Conservation (phyloP, 2,888 invertebrate genomes). For the Lithodes maja region DNA sequence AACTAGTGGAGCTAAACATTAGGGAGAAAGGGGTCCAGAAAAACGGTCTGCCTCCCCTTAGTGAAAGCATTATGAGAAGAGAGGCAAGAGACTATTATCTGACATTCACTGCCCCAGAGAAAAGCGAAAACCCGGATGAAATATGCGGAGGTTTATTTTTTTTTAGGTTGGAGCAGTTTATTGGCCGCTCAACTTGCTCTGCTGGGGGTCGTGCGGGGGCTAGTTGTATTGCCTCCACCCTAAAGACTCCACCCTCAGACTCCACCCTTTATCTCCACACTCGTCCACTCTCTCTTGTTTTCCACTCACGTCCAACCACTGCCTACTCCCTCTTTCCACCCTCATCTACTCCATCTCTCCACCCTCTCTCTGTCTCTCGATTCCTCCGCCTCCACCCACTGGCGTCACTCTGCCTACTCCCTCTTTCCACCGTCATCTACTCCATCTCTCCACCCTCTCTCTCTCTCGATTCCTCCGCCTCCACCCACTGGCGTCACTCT, state of each 20-base stretch:
- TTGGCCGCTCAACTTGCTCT: background rate
- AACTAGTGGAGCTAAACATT: no score
- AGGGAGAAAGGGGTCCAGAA: no score
- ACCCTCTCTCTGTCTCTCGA: no score
- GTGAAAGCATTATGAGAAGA: no score
- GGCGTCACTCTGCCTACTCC: no score
- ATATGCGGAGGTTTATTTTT: conserved; percentile 13
- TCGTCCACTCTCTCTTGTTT: background rate
- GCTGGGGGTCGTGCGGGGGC: background rate
- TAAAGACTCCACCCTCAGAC: background rate
- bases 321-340: background rate
- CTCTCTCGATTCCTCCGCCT: background rate
- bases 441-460: background rate
- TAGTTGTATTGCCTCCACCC: background rate
- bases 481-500: background rate
- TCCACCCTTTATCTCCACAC: background rate
- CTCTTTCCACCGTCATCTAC: no score
- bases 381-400: no score
- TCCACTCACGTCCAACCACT: background rate
- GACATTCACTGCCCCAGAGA: no score
- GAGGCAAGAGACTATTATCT: no score
- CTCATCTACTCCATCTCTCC: background rate
- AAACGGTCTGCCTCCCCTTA: no score
- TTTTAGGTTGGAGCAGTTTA: conserved; percentile 19
- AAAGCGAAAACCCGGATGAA: conserved; percentile 27